Evolutionary conservation across 2,113 vertebrate species (phyloP).

Genomic region (Phaethon lepturus): DNA sequence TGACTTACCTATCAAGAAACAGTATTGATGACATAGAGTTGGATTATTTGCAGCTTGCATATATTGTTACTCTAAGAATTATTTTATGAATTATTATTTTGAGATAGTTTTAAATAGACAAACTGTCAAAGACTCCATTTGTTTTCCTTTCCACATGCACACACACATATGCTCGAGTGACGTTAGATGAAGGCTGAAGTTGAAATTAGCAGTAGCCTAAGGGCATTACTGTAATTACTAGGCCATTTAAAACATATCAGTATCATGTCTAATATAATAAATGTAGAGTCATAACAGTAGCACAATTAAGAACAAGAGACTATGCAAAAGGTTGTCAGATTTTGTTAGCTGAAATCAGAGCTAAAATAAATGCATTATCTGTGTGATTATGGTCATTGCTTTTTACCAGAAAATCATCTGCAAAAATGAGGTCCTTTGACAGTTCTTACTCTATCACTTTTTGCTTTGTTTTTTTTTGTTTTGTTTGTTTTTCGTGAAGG

Average conservation of each 20-base stretch:
- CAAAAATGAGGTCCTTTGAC: neutral
- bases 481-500: neutral
- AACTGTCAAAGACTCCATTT: neutral
- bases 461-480: neutral
- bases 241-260: conserved; percentile 47
- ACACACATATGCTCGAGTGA: neutral
- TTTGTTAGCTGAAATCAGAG: conserved; percentile 38
- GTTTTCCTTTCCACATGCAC: neutral
- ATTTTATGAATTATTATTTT: neutral
- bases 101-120: neutral
- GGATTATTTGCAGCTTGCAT: neutral
- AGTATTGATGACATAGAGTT: neutral
- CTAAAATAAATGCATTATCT: neutral
- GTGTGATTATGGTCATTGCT: neutral
- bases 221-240: conserved; percentile 49
- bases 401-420: neutral
- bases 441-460: neutral
- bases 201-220: conserved; percentile 37
- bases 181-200: conserved; percentile 19
- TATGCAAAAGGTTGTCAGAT: conserved; percentile 53
- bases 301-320: conserved; percentile 30
- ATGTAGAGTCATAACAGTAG: conserved; percentile 8
- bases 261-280: conserved; percentile 61
- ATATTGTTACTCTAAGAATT: neutral
- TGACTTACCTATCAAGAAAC: neutral